Evolutionary conservation across 1,140 invertebrate genomes (phyloP).

Genomic region (Phocides pigmalion): DNA sequence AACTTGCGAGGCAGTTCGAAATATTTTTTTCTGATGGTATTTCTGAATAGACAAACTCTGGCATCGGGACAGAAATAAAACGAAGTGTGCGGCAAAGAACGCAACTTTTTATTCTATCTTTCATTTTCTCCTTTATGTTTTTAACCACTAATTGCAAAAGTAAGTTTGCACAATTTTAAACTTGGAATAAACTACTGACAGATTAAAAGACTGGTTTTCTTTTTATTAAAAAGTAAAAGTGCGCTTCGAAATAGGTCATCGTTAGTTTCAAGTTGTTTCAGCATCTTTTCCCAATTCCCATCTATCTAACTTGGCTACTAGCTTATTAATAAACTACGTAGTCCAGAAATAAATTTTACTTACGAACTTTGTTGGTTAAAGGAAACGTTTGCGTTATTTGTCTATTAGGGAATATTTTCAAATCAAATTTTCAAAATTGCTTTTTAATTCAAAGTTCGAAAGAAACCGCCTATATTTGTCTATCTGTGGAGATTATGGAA

Average conservation of each 20-base stretch:
- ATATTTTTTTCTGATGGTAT: background rate
- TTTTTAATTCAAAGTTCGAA: too few relatives aligned
- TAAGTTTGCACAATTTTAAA: conserved; percentile 23
- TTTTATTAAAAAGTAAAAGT: conserved; percentile 25
- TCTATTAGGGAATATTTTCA: too few relatives aligned
- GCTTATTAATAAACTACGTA: background rate
- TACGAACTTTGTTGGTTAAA: background rate
- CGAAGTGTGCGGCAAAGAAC: background rate
- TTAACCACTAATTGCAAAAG: conserved; percentile 27
- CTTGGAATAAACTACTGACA: conserved; percentile 16
- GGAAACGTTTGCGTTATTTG: too few relatives aligned
- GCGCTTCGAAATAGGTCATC: conserved; percentile 6
- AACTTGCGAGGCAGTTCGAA: conserved; percentile 1
- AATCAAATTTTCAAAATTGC: too few relatives aligned
- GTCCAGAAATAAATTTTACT: background rate
- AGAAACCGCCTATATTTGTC: too few relatives aligned
- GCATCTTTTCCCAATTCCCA: background rate
- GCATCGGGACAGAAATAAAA: conserved; percentile 11
- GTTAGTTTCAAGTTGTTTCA: conserved; percentile 1
- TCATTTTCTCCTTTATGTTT: conserved; percentile 12
- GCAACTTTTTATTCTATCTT: conserved; percentile 6
- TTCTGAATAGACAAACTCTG: conserved; percentile 10
- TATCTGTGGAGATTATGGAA: too few relatives aligned
- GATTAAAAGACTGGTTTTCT: conserved; percentile 16
- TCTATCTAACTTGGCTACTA: background rate